These are phyloP conservation scores for Sussaba pulchella DNA, from an alignment of 2,888 invertebrate species.

Conservation along the genomic window DNA sequence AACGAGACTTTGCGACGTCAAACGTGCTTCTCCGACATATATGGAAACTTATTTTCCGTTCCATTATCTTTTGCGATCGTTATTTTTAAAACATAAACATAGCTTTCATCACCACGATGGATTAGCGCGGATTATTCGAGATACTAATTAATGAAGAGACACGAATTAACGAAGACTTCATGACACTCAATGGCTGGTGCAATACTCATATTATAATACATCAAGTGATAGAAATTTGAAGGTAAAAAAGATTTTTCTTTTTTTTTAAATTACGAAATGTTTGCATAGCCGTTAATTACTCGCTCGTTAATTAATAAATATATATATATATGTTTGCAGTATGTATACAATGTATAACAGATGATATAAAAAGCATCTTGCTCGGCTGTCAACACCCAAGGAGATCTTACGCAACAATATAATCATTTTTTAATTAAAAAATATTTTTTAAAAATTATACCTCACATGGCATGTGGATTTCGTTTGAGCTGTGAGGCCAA, in stretches of 20 bases:
- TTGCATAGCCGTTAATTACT: conserved; percentile 71
- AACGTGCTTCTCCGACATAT: conserved; percentile 8
- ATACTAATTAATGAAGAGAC: conserved; percentile 11
- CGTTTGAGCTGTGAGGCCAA: conserved; percentile 82
- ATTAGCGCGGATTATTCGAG: no score
- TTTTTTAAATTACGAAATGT: conserved; percentile 69
- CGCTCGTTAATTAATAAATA: conserved; percentile 70
- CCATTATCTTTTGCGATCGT: background rate
- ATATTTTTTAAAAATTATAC: conserved; percentile 57
- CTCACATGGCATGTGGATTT: conserved; percentile 80
- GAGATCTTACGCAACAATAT: conserved; percentile 67
- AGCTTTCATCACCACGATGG: no score
- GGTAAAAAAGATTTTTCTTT: conserved; percentile 72
- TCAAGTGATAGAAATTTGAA: conserved; percentile 71
- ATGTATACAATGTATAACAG: conserved; percentile 55
- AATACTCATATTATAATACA: conserved; percentile 75
- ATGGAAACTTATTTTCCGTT: background rate
- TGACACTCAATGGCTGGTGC: conserved; percentile 74
- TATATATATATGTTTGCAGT: conserved; percentile 63
- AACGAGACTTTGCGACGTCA: conserved; percentile 7
- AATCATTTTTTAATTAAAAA: conserved; percentile 19
- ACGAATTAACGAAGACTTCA: conserved; percentile 46
- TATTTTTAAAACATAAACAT: conserved; percentile 14
- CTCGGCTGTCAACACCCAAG: conserved; percentile 74
- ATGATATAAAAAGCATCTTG: conserved; percentile 74